phyloP scores from a whole-genome alignment of 2,888 invertebrate genomes.

The Drosophila parthenogenetica region DNA sequence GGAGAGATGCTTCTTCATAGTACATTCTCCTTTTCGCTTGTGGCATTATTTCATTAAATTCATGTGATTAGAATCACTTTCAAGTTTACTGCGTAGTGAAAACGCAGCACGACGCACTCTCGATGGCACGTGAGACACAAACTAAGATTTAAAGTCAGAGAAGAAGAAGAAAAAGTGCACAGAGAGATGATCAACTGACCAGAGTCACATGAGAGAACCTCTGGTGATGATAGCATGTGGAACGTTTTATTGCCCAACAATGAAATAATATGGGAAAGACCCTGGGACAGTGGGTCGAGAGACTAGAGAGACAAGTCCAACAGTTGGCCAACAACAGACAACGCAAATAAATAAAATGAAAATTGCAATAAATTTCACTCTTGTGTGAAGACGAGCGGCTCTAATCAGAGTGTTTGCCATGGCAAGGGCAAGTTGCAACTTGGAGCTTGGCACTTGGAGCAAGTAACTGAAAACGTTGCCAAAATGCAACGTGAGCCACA shows the following conservation, averaged over 20 bases:
- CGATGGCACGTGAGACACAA: constrained; percentile 72
- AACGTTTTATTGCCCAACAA: constrained; percentile 61
- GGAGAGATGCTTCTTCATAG: constrained; percentile 42
- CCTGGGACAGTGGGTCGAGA: constrained; percentile 34
- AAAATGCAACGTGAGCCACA: constrained; percentile 75
- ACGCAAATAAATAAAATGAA: constrained; percentile 70
- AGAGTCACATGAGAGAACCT: constrained; percentile 42
- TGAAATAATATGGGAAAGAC: constrained; percentile 67
- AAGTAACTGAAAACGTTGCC: constrained; percentile 57
- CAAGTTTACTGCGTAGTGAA: constrained; percentile 67
- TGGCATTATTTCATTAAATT: constrained; percentile 70
- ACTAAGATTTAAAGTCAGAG: constrained; percentile 11
- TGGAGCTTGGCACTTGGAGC: constrained; percentile 30
- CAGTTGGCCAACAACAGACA: constrained; percentile 17
- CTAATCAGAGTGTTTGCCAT: constrained; percentile 67
- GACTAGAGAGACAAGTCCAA: constrained; percentile 31
- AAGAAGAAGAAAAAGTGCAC: constrained; percentile 45
- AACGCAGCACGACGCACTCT: constrained; percentile 66
- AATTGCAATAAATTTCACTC: constrained; percentile 79
- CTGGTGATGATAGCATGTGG: constrained; percentile 47
- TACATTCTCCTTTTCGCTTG: constrained; percentile 60
- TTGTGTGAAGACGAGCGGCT: constrained; percentile 71
- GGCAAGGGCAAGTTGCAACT: constrained; percentile 55
- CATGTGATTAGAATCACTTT: constrained; percentile 75
- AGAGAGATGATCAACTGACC: constrained; percentile 36